These are phyloP conservation scores for Acrocephalus scirpaceus DNA, from an alignment of 2,797 vertebrate genomes.

Conservation along the genomic window DNA sequence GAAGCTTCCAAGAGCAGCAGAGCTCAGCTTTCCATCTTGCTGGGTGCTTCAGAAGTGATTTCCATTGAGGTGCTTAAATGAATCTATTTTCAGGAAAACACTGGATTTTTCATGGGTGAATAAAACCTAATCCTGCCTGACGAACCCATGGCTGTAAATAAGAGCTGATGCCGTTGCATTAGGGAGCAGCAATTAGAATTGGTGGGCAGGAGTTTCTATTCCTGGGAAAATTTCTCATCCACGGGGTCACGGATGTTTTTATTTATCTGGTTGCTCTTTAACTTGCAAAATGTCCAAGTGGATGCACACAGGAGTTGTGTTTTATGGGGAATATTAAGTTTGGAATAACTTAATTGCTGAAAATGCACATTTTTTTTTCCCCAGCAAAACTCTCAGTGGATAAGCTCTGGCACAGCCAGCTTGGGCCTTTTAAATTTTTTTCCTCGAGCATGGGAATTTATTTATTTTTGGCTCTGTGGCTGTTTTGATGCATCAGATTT, in stretches of 20 bases:
- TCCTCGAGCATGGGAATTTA: background rate
- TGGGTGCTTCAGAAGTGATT: background rate
- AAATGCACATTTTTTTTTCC: background rate
- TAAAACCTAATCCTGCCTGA: background rate
- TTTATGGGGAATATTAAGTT: background rate
- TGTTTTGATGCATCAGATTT: background rate
- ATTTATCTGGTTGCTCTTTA: background rate
- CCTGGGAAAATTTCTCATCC: background rate
- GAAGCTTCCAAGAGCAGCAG: background rate
- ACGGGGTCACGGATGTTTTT: rapidly evolving
- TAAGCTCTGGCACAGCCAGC: background rate
- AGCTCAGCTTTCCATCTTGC: background rate
- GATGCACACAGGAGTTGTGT: background rate
- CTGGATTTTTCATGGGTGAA: background rate
- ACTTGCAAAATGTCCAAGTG: background rate
- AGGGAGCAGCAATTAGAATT: background rate
- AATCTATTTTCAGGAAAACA: background rate
- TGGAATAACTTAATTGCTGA: background rate
- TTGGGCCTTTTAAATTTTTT: background rate
- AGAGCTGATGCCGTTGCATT: background rate
- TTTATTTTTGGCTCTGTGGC: background rate
- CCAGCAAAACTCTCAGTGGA: background rate
- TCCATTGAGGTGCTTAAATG: background rate
- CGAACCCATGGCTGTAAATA: background rate
- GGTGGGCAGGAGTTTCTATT: background rate